phyloP scores from a whole-genome alignment of 2,888 invertebrate genomes.

The Helleia helle region DNA sequence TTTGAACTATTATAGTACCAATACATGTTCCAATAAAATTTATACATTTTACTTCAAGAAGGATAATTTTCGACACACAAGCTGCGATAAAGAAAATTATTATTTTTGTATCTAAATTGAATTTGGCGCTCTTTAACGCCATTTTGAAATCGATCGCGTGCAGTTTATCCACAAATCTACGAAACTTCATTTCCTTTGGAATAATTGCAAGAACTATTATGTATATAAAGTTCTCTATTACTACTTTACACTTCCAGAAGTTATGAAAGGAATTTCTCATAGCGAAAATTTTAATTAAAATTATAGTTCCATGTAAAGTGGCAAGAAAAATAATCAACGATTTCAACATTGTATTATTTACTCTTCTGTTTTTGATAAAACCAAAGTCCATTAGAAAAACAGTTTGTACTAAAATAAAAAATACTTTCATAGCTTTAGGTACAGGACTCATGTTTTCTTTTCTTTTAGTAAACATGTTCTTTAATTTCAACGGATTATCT shows the following conservation, averaged over 20 bases:
- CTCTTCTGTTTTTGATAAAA: not conserved
- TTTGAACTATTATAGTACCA: not conserved
- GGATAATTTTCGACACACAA: not conserved
- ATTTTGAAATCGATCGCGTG: slow-evolving; percentile 6
- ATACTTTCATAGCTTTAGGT: not conserved
- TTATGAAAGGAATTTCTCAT: not conserved
- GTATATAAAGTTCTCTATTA: slow-evolving; percentile 4
- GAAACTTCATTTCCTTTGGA: not conserved
- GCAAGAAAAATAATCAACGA: not conserved
- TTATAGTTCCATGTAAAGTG: not conserved
- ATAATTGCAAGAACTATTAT: not conserved
- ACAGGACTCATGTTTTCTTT: not conserved
- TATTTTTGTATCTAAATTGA: slow-evolving; percentile 1
- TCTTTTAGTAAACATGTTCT: slow-evolving; percentile 1
- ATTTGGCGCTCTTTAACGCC: not conserved
- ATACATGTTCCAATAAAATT: not conserved
- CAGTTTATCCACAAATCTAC: slow-evolving; percentile 1
- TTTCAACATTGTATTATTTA: not conserved
- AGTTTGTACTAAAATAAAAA: not conserved
- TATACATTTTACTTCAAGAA: not conserved
- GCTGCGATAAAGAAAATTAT: not conserved
- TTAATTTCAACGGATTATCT: not conserved
- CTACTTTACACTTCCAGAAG: not conserved
- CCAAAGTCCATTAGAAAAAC: slow-evolving; percentile 5
- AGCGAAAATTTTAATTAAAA: not conserved